Conservation (phyloP, 2,888 invertebrate genomes). For the Nesidiocoris tenuis region DNA sequence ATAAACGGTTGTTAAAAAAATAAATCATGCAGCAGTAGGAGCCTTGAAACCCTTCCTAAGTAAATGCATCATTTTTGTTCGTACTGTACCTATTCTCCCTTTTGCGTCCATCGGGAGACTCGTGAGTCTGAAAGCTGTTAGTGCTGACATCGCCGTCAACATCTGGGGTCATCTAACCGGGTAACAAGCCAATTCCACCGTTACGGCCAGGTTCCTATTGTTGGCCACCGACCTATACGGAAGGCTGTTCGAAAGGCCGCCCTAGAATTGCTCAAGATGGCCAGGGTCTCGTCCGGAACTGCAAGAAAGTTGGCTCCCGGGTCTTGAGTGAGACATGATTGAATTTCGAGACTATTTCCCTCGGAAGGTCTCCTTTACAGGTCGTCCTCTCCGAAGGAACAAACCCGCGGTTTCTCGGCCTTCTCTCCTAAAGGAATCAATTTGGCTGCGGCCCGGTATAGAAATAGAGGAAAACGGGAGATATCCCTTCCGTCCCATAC, state of each 20-base stretch:
- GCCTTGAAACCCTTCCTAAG: too few species aligned
- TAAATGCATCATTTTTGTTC: too few species aligned
- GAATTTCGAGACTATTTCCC: slow-evolving; percentile 40
- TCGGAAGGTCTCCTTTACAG: slow-evolving; percentile 25
- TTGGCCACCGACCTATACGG: slow-evolving; percentile 3
- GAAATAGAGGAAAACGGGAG: slow-evolving; percentile 4
- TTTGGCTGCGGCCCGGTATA: slow-evolving; percentile 18
- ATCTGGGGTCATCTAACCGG: not conserved
- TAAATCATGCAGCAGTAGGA: too few species aligned
- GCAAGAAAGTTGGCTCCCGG: slow-evolving; percentile 37
- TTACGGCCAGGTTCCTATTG: slow-evolving; percentile 29
- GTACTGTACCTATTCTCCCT: too few species aligned
- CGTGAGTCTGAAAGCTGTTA: too few species aligned
- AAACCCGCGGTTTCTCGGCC: not conserved
- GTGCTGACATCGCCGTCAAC: too few species aligned
- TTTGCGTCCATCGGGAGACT: too few species aligned
- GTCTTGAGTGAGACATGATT: slow-evolving; percentile 30
- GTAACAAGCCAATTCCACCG: slow-evolving; percentile 11
- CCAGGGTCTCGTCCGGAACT: slow-evolving; percentile 15
- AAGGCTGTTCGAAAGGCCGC: slow-evolving; percentile 27
- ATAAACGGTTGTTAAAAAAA: too few species aligned
- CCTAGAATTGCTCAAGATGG: not conserved
- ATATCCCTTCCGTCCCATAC: slow-evolving; percentile 11
- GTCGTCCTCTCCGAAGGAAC: slow-evolving; percentile 1
- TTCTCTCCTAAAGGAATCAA: slow-evolving; percentile 38